Evolutionary conservation across 2,888 invertebrate genomes (phyloP), one percentile per base, ranked within the genome.

Genomic region (Diarsia mendica): DNA sequence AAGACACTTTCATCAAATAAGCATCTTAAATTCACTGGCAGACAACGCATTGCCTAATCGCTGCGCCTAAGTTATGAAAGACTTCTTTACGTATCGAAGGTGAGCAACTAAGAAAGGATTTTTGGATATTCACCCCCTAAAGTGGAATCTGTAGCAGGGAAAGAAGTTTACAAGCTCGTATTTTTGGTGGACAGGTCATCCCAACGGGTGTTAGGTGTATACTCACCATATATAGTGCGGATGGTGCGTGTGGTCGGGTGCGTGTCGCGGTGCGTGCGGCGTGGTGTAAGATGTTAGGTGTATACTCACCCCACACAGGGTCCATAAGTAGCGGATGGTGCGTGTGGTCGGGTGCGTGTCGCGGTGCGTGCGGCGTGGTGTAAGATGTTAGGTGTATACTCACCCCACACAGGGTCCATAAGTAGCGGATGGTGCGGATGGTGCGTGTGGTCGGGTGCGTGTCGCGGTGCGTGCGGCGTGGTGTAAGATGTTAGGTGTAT

Each of bases 161-260:
- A 23, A 23, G 23, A 15, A 23, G 23, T 55, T 55, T 23, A n/a
- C n/a, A n/a, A 53, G 53, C 15, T 48, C 15, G 5, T 48, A 15
- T 15, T 48, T 49, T 18, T 1, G 28, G 3, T 61, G 0, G 20
- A 11, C 2, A n/a, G 39, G 39, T 6, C 8, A 39, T 39, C 39
- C 39, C 6, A 39, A 28, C 28, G 2, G 28, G 28, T 28, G 28
- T 39, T 39, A 2, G 39, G 2, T 3, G 39, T 39, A 39, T 5
- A 44, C 63, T 63, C 13, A 99, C n/a, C n/a, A n/a, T n/a, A n/a
- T n/a, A 18, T 92, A 91, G 75, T 99, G 99, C 97, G 98, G 98
- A 63, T 85, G 82, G 77, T 91, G 90, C n/a, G 85, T 82, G 87
- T 91, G 92, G 10, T 83, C 82, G 61, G 92, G 0, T 87, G 74